Conservation (phyloP, 2,888 invertebrate genomes). For the Neoascia interrupta region DNA sequence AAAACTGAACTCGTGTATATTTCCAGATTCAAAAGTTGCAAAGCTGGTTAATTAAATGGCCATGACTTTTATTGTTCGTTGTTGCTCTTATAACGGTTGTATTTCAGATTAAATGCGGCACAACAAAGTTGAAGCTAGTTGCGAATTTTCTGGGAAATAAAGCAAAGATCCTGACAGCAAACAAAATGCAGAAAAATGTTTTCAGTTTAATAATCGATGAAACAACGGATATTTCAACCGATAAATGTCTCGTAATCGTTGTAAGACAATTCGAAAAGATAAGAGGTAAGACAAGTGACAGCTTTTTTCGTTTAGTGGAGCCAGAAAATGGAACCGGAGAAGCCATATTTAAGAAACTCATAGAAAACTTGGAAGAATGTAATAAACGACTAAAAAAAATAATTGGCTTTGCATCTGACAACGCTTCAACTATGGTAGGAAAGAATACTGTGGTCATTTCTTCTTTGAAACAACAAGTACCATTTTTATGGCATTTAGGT, state of each 20-base stretch:
- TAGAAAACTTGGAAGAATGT: slow-evolving; percentile 7
- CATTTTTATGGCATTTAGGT: slow-evolving; percentile 30
- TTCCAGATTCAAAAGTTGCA: neutral
- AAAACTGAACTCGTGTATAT: slow-evolving; percentile 31
- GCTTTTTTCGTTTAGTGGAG: neutral
- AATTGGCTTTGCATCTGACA: slow-evolving; percentile 43
- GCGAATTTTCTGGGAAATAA: no score
- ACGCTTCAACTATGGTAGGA: slow-evolving; percentile 42
- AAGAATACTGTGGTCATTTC: slow-evolving; percentile 22
- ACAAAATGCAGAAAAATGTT: no score
- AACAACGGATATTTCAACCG: no score
- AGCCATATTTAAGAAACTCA: slow-evolving; percentile 32
- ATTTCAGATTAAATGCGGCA: no score
- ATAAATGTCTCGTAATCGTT: neutral
- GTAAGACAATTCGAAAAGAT: neutral
- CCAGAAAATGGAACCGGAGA: slow-evolving; percentile 39
- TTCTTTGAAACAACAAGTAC: no score
- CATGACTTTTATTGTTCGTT: no score
- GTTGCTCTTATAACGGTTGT: no score
- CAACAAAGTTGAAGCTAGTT: no score
- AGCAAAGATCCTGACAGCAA: no score
- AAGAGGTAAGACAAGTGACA: neutral
- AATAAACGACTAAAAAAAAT: slow-evolving; percentile 3
- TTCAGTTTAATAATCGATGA: no score
- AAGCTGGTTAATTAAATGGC: neutral